These are phyloP conservation scores for Lucinisca nassula DNA, from an alignment of 2,888 invertebrate species.

Conservation along the genomic window DNA sequence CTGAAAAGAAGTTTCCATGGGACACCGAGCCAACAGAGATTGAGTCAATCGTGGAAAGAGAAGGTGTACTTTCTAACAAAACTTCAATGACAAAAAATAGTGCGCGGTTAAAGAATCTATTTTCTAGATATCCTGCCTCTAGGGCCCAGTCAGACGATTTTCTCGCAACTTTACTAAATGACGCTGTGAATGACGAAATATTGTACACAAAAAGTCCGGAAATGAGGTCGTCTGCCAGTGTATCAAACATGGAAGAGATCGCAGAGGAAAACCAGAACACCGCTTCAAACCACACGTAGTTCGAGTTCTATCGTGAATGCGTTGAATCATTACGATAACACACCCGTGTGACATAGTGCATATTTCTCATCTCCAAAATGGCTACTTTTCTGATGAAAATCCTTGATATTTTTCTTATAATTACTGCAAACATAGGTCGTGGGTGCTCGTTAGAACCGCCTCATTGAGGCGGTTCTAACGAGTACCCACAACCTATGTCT, in stretches of 20 bases:
- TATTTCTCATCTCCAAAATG: too few species aligned
- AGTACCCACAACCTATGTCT: too few species aligned
- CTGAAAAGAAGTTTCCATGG: slow-evolving; percentile 59
- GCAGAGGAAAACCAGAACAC: neutral
- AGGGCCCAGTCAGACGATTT: slow-evolving; percentile 58
- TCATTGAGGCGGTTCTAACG: too few species aligned
- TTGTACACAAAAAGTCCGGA: slow-evolving; percentile 58
- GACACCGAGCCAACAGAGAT: slow-evolving; percentile 27
- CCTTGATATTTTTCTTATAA: too few species aligned
- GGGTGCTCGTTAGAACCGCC: too few species aligned
- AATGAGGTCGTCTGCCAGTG: slow-evolving; percentile 8
- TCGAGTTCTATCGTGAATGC: neutral
- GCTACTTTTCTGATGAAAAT: too few species aligned
- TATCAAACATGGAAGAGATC: neutral
- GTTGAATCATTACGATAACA: too few species aligned
- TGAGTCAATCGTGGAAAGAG: slow-evolving; percentile 33
- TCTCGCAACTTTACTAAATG: slow-evolving; percentile 55
- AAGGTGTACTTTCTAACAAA: slow-evolving; percentile 15
- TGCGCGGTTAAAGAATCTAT: slow-evolving; percentile 15
- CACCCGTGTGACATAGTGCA: too few species aligned
- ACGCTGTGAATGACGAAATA: slow-evolving; percentile 64
- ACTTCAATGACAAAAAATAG: slow-evolving; percentile 24
- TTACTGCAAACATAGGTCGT: too few species aligned
- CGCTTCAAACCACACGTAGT: neutral
- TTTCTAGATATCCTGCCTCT: slow-evolving; percentile 32